Percentiles rank a stretch among this genome's conserved stretches.
These are phyloP conservation scores for Gulo gulo DNA, from an alignment of 2,113 vertebrate genomes.

Conservation along the genomic window DNA sequence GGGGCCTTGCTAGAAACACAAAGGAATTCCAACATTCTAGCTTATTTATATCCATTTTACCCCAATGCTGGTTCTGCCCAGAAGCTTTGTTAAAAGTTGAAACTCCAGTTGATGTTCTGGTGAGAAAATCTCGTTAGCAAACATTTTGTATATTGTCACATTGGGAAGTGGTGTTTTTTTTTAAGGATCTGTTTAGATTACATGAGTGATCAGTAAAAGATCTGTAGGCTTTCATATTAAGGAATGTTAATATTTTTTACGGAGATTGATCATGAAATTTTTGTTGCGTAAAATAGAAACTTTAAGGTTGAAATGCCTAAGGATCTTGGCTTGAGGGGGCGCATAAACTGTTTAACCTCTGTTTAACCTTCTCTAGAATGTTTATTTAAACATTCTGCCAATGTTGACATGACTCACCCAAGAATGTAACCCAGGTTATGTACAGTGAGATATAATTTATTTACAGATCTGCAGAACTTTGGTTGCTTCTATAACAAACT, in stretches of 20 bases:
- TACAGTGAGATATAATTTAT: conserved; percentile 70
- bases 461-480: conserved; percentile 60
- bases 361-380: conserved; percentile 59
- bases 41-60: not conserved
- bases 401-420: conserved; percentile 73
- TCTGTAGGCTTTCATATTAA: not conserved
- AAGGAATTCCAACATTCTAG: not conserved
- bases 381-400: conserved; percentile 71
- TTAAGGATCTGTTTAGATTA: conserved; percentile 23
- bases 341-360: conserved; percentile 62
- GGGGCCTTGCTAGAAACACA: not conserved
- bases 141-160: not conserved
- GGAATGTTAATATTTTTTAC: not conserved
- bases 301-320: not conserved
- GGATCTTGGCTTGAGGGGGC: conserved; percentile 30
- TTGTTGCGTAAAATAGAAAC: conserved; percentile 38
- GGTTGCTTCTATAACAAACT: conserved; percentile 49
- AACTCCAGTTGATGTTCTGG: not conserved
- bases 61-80: not conserved
- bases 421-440: conserved; percentile 73
- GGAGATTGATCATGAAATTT: not conserved
- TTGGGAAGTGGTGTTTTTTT: not conserved
- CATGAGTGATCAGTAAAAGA: conserved; percentile 5
- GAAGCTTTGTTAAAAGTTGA: conserved; percentile 6
- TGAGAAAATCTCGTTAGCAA: conserved; percentile 17